Percentiles rank a stretch among this genome's conserved stretches.
Conservation (phyloP, 2,113 vertebrate genomes). For the Toxotes jaculatrix region DNA sequence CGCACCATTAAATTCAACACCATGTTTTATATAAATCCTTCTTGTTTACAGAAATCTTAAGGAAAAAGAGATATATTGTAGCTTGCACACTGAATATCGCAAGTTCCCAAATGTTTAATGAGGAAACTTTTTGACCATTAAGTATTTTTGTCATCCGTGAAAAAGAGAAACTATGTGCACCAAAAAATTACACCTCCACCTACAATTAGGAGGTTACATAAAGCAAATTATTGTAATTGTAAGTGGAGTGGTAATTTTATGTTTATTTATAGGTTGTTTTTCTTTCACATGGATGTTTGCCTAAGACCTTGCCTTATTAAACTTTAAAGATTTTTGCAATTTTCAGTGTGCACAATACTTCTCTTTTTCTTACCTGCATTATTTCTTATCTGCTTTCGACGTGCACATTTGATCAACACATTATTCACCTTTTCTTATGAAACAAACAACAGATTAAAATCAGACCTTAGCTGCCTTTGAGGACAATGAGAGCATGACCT, state of each 20-base stretch:
- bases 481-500: not conserved
- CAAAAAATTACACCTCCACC: conserved; percentile 1
- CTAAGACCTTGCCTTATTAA: conserved; percentile 26
- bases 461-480: not conserved
- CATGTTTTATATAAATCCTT: conserved; percentile 7
- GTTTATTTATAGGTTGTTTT: not conserved
- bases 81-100: not conserved
- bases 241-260: conserved; percentile 8
- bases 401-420: conserved; percentile 1
- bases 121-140: not conserved
- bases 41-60: not conserved
- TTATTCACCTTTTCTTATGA: not conserved
- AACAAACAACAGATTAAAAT: not conserved
- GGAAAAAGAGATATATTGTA: not conserved
- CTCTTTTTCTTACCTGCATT: conserved; percentile 5
- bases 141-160: not conserved
- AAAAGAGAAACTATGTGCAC: conserved; percentile 3
- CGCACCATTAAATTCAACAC: not conserved
- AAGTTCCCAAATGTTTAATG: not conserved
- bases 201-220: conserved; percentile 2
- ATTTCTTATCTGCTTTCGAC: not conserved
- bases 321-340: conserved; percentile 1
- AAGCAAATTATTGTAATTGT: conserved; percentile 25
- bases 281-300: conserved; percentile 34
- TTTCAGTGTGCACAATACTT: conserved; percentile 5